Evolutionary conservation across 53 echinoderm and acorn worm genomes (phyloP).

Genomic region (Zoroaster sp.): DNA sequence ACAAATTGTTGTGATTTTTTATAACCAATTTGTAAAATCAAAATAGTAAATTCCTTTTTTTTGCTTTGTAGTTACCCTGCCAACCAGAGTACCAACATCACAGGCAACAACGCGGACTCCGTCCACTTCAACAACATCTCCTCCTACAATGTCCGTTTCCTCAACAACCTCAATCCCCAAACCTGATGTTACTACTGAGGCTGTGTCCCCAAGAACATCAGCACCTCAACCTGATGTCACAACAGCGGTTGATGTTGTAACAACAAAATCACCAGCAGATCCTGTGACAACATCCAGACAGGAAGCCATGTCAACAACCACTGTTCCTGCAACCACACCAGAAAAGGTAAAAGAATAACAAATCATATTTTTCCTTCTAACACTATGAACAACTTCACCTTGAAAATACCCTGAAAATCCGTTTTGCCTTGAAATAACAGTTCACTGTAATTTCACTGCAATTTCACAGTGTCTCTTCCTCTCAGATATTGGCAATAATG

Average conservation of each 20-base stretch:
- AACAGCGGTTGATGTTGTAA: not conserved
- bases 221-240: not conserved
- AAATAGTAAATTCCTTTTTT: too few species aligned
- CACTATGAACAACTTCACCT: too few species aligned
- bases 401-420: too few species aligned
- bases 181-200: not conserved
- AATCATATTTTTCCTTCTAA: too few species aligned
- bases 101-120: not conserved
- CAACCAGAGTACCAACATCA: not conserved
- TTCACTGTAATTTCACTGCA: too few species aligned
- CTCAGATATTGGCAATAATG: too few species aligned
- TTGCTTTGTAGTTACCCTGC: not conserved
- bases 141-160: not conserved
- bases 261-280: not conserved
- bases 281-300: not conserved
- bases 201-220: not conserved
- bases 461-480: too few species aligned
- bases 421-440: too few species aligned
- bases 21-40: too few species aligned
- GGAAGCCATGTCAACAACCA: not conserved
- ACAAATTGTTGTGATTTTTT: too few species aligned
- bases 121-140: too few species aligned
- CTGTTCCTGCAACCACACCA: conserved; percentile 1
- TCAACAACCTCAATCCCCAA: not conserved
- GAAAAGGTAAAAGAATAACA: not conserved